Evolutionary conservation across 2,888 invertebrate genomes (phyloP).

Genomic region (Orthonevra nobilis): DNA sequence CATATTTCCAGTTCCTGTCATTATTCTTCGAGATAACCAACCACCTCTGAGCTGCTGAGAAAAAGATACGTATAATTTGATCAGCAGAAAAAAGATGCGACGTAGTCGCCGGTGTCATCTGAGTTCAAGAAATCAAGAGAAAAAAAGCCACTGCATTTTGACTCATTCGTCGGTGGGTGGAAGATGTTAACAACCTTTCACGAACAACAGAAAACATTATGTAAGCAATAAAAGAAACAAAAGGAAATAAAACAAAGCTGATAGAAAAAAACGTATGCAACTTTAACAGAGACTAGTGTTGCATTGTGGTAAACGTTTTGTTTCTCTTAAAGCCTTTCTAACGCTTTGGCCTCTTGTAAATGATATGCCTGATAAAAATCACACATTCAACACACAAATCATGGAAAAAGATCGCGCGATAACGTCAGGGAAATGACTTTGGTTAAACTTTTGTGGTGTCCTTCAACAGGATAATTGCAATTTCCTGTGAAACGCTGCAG

Average conservation of each 20-base stretch:
- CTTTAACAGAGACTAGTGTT: slow-evolving; percentile 31
- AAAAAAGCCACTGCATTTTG: too few species aligned
- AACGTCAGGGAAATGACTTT: slow-evolving; percentile 3
- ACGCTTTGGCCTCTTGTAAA: slow-evolving; percentile 26
- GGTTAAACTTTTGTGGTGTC: slow-evolving; percentile 10
- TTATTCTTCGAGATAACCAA: slow-evolving; percentile 37
- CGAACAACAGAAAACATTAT: neutral
- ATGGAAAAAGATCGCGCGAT: too few species aligned
- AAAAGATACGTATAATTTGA: too few species aligned
- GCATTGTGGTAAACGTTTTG: slow-evolving; percentile 39
- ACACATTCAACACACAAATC: too few species aligned
- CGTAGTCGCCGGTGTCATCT: too few species aligned
- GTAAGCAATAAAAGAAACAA: slow-evolving; percentile 1
- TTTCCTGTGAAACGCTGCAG: slow-evolving; percentile 53
- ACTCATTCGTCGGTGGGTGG: slow-evolving; percentile 19
- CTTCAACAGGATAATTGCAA: slow-evolving; percentile 44
- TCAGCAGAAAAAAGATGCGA: neutral
- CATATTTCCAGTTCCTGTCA: slow-evolving; percentile 42
- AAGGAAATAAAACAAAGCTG: slow-evolving; percentile 1
- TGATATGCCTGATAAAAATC: slow-evolving; percentile 1
- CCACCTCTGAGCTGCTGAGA: too few species aligned
- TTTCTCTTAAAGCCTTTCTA: slow-evolving; percentile 5
- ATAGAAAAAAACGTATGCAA: slow-evolving; percentile 8
- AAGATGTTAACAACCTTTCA: slow-evolving; percentile 49
- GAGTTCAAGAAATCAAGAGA: too few species aligned